Evolutionary conservation across 2,888 invertebrate genomes (phyloP).

Genomic region (Drosophila aldrichi): DNA sequence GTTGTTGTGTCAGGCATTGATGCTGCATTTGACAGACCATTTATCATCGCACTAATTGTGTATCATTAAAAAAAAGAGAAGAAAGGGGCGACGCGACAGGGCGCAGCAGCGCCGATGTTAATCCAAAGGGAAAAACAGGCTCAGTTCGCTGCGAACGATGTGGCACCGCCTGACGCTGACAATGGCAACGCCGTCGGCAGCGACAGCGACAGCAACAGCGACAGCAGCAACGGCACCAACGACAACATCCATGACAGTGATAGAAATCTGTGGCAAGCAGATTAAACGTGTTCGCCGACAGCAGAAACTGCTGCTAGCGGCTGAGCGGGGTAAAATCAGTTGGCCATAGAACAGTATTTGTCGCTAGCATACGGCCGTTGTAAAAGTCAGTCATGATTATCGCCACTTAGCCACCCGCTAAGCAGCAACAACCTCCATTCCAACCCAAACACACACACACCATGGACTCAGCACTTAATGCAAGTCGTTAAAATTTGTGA

Average conservation of each 20-base stretch:
- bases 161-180: constrained; percentile 43
- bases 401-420: constrained; percentile 69
- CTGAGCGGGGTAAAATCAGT: constrained; percentile 11
- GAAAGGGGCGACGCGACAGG: constrained; percentile 49
- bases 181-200: constrained; percentile 47
- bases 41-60: constrained; percentile 84
- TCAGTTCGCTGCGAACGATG: constrained; percentile 51
- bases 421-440: background rate
- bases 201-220: constrained; percentile 19
- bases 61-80: constrained; percentile 82
- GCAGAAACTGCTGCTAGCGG: constrained; percentile 24
- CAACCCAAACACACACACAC: constrained; percentile 4
- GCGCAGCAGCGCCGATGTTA: constrained; percentile 65
- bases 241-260: constrained; percentile 73
- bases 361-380: constrained; percentile 55
- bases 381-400: constrained; percentile 81
- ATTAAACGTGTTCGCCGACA: constrained; percentile 74
- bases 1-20: constrained; percentile 59
- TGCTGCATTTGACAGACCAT: constrained; percentile 84
- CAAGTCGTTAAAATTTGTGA: background rate
- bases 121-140: constrained; percentile 63
- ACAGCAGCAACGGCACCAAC: constrained; percentile 26
- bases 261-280: constrained; percentile 80
- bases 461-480: constrained; percentile 17
- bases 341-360: constrained; percentile 35